Base-by-base conservation (phyloP, 2,888 invertebrate species). In the Cheilosia impressa region DNA sequence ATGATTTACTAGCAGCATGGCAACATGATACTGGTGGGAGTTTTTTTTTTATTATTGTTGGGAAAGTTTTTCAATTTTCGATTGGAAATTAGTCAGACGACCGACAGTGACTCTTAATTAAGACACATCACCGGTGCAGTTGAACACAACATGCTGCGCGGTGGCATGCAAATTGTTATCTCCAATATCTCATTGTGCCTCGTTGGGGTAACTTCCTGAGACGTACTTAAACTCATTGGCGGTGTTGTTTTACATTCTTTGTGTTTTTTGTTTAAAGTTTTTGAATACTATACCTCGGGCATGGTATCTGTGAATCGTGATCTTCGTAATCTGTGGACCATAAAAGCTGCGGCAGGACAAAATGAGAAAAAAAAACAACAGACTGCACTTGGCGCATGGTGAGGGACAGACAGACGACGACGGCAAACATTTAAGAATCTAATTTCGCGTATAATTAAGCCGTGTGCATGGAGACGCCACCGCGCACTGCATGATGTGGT, bases 51-150 rank as follows among this genome's bases (percentile, higher is more conserved):
- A 38, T 50, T 52, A 7, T 5, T 13, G 13, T 65, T 17, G 17
- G 65, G 58, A 69, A 84, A 84, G 57, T 84, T 84, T 84, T 84
- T 84, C 84, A 84, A 84, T 84, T 80, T 84, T 84, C 84, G 75
- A 80, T 71, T 80, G 65, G 27, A 69, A 79, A 60, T 71, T 60
- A 84, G 17, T 17, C 3, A 47, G 9, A 79, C 60, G 43, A 57
- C 52, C 24, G 52, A 45, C 50, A n/a, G 55, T 31, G 62, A 24
- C 17, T 60, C 75, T 80, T 84, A 84, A 84, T 80, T 84, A 79
- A 84, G 77, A 69, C 62, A 75, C 58, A 63, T 81, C 75, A 47
- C 38, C 13, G 47, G 19, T 6, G 43, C 15, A 24, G 17, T 5
- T 19, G 45, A 47, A 45, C 52, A 43, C 58, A 58, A 55, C 47